phyloP scores from a whole-genome alignment of 2,113 vertebrate genomes.

The Chaetodon trifascialis region DNA sequence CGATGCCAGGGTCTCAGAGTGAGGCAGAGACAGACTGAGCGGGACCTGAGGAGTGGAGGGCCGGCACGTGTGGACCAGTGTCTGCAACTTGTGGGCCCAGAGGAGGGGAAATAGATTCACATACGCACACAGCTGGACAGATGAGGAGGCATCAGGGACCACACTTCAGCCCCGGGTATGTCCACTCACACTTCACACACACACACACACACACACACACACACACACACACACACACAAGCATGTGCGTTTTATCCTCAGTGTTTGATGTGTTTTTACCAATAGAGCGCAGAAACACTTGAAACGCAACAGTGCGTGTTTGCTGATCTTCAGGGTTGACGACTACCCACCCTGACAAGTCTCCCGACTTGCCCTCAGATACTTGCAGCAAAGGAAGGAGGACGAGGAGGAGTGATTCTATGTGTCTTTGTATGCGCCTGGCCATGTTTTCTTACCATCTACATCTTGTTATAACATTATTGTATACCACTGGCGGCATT shows the following conservation, averaged over 20 bases:
- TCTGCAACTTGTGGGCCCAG: conserved; percentile 75
- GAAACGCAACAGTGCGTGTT: conserved; percentile 63
- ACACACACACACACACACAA: background rate
- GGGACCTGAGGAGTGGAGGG: conserved; percentile 60
- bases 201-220: background rate
- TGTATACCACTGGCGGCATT: conserved; percentile 43
- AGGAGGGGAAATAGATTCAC: conserved; percentile 50
- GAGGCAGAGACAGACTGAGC: conserved; percentile 61
- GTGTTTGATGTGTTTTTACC: conserved; percentile 24
- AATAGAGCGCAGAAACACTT: conserved; percentile 40
- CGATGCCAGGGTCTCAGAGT: conserved; percentile 68
- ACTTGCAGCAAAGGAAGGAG: conserved; percentile 45
- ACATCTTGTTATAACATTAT: conserved; percentile 16
- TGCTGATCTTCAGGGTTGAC: conserved; percentile 60
- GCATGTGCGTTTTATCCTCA: conserved; percentile 27
- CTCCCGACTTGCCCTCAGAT: conserved; percentile 71
- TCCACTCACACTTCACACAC: conserved; percentile 34
- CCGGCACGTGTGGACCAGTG: conserved; percentile 56
- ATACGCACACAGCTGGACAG: conserved; percentile 65
- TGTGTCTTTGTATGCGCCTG: conserved; percentile 16
- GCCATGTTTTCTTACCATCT: conserved; percentile 34
- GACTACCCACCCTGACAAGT: conserved; percentile 72
- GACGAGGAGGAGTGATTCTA: conserved; percentile 20
- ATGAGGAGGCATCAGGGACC: conserved; percentile 80
- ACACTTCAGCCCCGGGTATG: conserved; percentile 81